Evolutionary conservation across 53 echinoderm and acorn worm genomes (phyloP), one percentile per base, ranked within the genome.

Genomic region (Mesocentrotus franciscanus): DNA sequence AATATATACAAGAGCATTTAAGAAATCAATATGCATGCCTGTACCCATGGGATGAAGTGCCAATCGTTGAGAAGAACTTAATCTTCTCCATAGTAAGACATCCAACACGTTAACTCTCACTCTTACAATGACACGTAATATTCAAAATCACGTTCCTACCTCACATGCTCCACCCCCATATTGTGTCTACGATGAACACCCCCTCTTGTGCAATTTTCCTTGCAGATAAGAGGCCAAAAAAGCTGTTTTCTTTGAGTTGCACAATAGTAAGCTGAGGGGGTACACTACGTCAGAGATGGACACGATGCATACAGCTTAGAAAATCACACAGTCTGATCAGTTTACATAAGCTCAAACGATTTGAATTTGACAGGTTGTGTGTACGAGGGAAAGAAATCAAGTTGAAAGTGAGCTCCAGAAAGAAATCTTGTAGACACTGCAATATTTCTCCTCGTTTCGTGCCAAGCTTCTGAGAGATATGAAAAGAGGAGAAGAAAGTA

Each of bases 101-200:
- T 72, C 29, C 72, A 72, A 9, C n/a, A 72, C 18, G 1, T n/a
- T 72, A n/a, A 72, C 10, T 72, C 72, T 11, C 15, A 72, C 27
- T 72, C n/a, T 72, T 26, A n/a, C 72, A 7, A 72, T 17, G 29
- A n/a, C n/a, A 72, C 18, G 1, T 62, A 29, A 72, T n/a, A 72
- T 72, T n/a, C 12, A n/a, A 79, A 39, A 39, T 16, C 79, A 36
- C 20, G 8, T 35, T 39, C 79, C 79, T 79, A 79, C 79, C 79
- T 79, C 79, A 79, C 79, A 20, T 79, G 79, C 9, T 79, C 79
- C 39, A 79, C 79, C 79, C 79, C 79, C 79, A 79, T 79, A 20
- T 79, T 79, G 36, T 79, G 18, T 36, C 35, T 35, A 8, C 17
- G 79, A 79, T 39, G 79, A 16, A 12, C 79, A 74, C 42, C 72